Conservation (phyloP, 2,888 invertebrate species). For the Pollenia amentaria region DNA sequence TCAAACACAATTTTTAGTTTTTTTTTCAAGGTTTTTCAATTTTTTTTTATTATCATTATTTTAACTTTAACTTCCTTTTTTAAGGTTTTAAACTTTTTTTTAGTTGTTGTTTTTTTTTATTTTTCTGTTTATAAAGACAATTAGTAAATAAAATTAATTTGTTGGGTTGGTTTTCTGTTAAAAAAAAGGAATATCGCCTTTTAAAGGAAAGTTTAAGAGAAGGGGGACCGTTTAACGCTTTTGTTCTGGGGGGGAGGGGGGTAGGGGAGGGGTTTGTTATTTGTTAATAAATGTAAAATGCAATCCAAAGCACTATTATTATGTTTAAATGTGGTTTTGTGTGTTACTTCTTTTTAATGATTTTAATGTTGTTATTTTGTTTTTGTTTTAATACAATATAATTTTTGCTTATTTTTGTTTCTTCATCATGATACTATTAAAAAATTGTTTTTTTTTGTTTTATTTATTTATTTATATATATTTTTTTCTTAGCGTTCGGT, state of each 20-base stretch:
- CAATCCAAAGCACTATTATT: constrained; percentile 61
- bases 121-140: constrained; percentile 12
- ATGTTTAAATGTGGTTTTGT: constrained; percentile 6
- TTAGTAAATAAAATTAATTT: constrained; percentile 26
- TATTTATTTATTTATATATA: neutral
- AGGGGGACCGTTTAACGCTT: neutral
- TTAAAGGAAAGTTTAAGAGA: neutral
- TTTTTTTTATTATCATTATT: constrained; percentile 43
- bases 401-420: constrained; percentile 3
- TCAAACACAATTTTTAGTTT: constrained; percentile 45
- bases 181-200: neutral
- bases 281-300: constrained; percentile 30
- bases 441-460: constrained; percentile 42
- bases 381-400: constrained; percentile 4
- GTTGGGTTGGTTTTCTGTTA: neutral
- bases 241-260: neutral
- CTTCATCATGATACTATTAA: constrained; percentile 60
- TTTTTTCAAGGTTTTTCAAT: constrained; percentile 28
- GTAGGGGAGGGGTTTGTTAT: neutral
- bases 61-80: constrained; percentile 52
- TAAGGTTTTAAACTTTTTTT: constrained; percentile 32
- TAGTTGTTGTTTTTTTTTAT: constrained; percentile 1
- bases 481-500: constrained; percentile 39
- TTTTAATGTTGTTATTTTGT: constrained; percentile 28
- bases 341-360: neutral